Evolutionary conservation across 2,888 invertebrate genomes (phyloP), one percentile per base, ranked within the genome.

Genomic region (Escarpia spicata): DNA sequence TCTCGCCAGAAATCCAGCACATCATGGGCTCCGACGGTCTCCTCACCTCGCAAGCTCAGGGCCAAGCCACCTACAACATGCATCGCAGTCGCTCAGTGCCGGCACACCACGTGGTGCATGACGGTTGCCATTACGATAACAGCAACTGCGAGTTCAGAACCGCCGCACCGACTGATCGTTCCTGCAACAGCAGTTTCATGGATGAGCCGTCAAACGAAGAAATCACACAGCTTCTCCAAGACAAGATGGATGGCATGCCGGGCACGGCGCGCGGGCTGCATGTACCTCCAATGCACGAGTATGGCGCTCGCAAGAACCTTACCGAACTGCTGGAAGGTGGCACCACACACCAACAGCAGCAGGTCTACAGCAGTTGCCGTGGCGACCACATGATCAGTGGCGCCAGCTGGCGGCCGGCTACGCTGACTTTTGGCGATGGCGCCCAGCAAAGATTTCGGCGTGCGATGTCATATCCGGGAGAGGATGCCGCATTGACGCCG

Each of bases 311-410:
- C 26, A 75, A 75, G 75, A 75, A 75, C 75, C 75, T 75, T 26
- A 75, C 75, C 15, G 75, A 75, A n/a, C 75, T 75, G 19, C 75
- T 75, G 26, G 75, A 75, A 75, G 75, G 75, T 75, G 75, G 75
- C 75, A 6, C 75, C n/a, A 75, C 26, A 1, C 75, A 75, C 19
- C 52, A 52, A 12, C 4, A 75, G 26, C 75, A 75, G 75, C 75
- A 75, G 26, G 26, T n/a, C 19, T 75, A 75, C 75, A 75, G 75
- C 75, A 75, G 75, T 75, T 75, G 75, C n/a, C 92, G 92, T 43
- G 93, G 93, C 75, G 93, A 93, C 90, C 92, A 92, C 92, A 90
- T 93, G 92, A 93, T 93, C 92, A 93, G 93, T 60, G 93, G 93
- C 1, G 92, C 92, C 15, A 89, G 91, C 44, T 60, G 92, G 19